Percentiles rank a stretch among this genome's conserved stretches.
phyloP scores from a whole-genome alignment of 1,140 invertebrate genomes.

The Cryptotermes secundus region DNA sequence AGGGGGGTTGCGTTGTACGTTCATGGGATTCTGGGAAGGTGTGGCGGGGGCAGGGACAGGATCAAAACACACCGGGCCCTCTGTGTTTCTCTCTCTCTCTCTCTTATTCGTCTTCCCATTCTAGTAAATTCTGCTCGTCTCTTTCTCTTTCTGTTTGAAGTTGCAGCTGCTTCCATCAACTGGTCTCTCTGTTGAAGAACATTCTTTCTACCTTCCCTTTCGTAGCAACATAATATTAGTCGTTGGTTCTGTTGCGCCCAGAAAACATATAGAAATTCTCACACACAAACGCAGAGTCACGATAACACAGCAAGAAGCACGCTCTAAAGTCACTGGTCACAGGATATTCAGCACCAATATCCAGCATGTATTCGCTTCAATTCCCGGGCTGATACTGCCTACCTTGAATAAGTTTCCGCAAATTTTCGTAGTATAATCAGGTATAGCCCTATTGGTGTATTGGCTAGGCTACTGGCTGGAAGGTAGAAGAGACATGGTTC shows the following conservation, averaged over 20 bases:
- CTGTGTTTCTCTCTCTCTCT: conserved; percentile 6
- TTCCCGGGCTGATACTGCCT: no score
- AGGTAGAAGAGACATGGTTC: no score
- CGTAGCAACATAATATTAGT: conserved; percentile 16
- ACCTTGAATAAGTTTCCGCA: no score
- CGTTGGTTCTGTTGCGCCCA: background rate
- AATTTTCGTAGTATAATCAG: no score
- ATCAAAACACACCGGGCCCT: conserved; percentile 27
- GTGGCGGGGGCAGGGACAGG: conserved; percentile 23
- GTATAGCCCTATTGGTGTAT: no score
- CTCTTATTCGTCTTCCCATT: conserved; percentile 5
- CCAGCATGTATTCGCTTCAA: no score
- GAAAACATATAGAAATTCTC: background rate
- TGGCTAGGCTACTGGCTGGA: no score
- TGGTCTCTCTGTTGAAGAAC: background rate
- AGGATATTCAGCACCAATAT: background rate
- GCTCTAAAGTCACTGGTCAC: background rate
- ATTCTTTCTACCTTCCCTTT: background rate
- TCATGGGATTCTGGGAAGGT: background rate
- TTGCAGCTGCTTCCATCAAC: background rate
- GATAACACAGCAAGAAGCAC: background rate
- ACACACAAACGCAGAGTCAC: background rate
- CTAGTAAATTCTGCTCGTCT: no score
- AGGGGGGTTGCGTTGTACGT: conserved; percentile 20
- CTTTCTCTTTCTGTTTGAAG: background rate